Base-by-base conservation (phyloP, 2,113 vertebrate species). In the Oreochromis aureus region DNA sequence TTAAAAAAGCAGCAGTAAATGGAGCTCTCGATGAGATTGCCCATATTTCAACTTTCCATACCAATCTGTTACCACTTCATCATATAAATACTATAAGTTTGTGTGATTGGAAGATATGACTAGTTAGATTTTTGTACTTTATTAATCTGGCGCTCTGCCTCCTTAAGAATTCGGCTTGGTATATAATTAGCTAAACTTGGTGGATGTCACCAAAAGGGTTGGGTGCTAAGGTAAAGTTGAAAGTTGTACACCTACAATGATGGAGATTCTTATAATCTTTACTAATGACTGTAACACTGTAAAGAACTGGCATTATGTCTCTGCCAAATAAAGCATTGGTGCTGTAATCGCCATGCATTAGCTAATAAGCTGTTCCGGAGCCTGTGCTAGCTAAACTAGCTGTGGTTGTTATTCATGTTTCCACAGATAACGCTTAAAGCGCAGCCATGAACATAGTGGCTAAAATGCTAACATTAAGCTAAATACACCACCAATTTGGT, bases 381-480 rank as follows among this genome's bases (percentile, higher is more conserved):
- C 5, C 39, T 46, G 18, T 18, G 69, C 41, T 30, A 76, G 22
- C 22, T 19, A 76, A 48, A 0, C 9, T 76, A 76, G 24, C 41
- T 18, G 9, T 76, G 41, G 9, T 30, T 24, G 36, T 69, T 76
- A 27, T 15, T 10, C 3, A 46, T 27, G 30, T 73, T 46, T 76
- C 22, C 41, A 46, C 69, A 73, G 8, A 73, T 44, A 27, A 1
- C 46, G 41, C 59, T 34, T 6, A 61, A 59, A 59, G 13, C 56
- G 0, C 15, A 34, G 58, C 30, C 8, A 18, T 41, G 0, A 73
- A 1, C 1, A 76, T 11, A 19, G 24, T 30, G 10, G 41, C 22
- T 30, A 46, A 9, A 69, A 3, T 39, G 19, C 63, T 71, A 71
- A 71, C n/a, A 71, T 46, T 46, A 71, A 16, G 22, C 22, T 6